Conservation (phyloP, 1,140 invertebrate species). For the Anastatus disparis region DNA sequence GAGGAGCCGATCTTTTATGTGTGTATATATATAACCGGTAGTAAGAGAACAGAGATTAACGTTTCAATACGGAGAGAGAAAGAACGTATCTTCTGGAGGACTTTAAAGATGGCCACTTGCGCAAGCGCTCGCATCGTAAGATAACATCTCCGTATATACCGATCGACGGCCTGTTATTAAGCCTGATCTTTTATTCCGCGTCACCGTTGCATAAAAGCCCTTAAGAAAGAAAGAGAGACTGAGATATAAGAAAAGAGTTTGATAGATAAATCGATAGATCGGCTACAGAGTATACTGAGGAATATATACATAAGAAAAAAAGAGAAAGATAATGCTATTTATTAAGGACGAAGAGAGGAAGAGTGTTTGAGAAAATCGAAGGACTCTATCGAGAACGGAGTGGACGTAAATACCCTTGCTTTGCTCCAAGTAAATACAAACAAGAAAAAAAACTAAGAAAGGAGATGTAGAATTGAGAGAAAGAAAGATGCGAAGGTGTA, state of each 20-base stretch:
- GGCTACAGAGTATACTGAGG: no score
- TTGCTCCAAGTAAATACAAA: no score
- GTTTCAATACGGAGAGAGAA: constrained; percentile 56
- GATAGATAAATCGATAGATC: no score
- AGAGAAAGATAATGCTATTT: no score
- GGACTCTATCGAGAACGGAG: no score
- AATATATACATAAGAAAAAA: no score
- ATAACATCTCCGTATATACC: constrained; percentile 39
- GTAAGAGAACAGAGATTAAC: constrained; percentile 58
- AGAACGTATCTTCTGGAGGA: constrained; percentile 44
- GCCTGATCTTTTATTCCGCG: constrained; percentile 43
- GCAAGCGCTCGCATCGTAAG: constrained; percentile 10
- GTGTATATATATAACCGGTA: constrained; percentile 60
- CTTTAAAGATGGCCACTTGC: constrained; percentile 42
- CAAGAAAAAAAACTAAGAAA: no score
- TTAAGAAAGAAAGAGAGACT: not conserved
- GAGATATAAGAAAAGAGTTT: constrained; percentile 14
- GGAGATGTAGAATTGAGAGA: no score
- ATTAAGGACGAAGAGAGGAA: no score
- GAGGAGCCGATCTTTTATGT: constrained; percentile 44
- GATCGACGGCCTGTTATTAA: constrained; percentile 42
- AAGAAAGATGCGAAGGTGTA: no score
- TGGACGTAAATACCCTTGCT: no score
- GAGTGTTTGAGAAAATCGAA: no score
- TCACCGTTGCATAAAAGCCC: constrained; percentile 37